Conservation (phyloP, 2,888 invertebrate genomes). For the Rhodophaea formosa region DNA sequence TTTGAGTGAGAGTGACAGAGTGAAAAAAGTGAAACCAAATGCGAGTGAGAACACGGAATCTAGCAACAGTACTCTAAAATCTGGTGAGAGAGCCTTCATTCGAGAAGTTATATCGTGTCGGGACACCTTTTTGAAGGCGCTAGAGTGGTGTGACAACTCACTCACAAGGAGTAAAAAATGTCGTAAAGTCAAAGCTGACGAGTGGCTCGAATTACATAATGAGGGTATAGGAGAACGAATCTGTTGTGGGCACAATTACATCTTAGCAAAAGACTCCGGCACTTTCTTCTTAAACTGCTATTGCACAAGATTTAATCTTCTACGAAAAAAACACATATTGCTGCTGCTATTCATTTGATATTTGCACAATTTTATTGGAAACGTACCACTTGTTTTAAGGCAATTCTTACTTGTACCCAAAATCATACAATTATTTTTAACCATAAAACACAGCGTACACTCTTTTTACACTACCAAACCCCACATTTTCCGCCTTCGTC, state of each 20-base stretch:
- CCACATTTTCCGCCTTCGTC: neutral
- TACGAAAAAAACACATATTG: too few species aligned
- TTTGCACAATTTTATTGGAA: neutral
- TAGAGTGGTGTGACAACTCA: conserved; percentile 77
- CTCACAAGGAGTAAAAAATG: conserved; percentile 68
- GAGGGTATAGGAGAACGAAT: conserved; percentile 53
- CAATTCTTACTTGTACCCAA: too few species aligned
- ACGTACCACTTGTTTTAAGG: too few species aligned
- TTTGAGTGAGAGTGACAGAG: conserved; percentile 32
- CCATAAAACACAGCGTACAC: neutral
- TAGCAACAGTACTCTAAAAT: conserved; percentile 54
- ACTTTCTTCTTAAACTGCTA: neutral
- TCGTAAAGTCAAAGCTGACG: conserved; percentile 62
- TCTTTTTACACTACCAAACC: neutral
- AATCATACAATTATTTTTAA: neutral
- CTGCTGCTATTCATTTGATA: neutral
- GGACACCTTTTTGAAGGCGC: conserved; percentile 68
- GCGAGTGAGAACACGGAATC: conserved; percentile 27
- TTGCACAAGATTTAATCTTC: neutral
- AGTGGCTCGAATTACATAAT: conserved; percentile 65
- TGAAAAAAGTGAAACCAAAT: conserved; percentile 34
- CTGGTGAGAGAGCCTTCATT: conserved; percentile 74
- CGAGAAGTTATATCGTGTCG: conserved; percentile 68
- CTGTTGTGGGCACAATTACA: conserved; percentile 27
- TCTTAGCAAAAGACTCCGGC: neutral